phyloP scores from a whole-genome alignment of 2,888 invertebrate species.

The Drosophila infuscata region DNA sequence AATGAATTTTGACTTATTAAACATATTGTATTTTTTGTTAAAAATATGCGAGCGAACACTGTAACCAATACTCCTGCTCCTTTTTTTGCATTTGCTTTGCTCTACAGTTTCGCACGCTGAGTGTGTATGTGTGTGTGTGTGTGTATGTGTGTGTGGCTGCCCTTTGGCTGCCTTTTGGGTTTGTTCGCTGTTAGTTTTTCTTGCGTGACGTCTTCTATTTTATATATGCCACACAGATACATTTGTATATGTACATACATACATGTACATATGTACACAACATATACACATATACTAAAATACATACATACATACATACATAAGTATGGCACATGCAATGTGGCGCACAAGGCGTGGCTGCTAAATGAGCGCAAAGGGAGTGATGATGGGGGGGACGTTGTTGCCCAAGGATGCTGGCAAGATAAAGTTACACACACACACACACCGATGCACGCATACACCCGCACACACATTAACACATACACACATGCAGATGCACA shows the following conservation, averaged over 20 bases:
- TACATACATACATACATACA: not conserved
- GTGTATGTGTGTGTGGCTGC: constrained; percentile 28
- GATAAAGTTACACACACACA: constrained; percentile 33
- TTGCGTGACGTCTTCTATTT: constrained; percentile 43
- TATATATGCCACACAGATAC: constrained; percentile 49
- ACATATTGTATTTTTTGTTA: not conserved
- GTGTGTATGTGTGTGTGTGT: not conserved
- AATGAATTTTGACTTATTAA: not conserved
- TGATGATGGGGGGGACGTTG: not conserved
- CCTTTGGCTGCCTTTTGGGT: constrained; percentile 31
- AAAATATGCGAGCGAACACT: not conserved
- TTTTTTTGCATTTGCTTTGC: constrained; percentile 1
- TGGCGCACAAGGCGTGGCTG: constrained; percentile 57
- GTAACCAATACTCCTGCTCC: not conserved
- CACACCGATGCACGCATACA: not conserved
- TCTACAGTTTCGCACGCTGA: constrained; percentile 23
- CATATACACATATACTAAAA: not conserved
- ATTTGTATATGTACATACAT: not conserved
- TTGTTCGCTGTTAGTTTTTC: constrained; percentile 36
- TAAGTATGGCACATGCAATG: constrained; percentile 46
- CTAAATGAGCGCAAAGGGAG: constrained; percentile 10
- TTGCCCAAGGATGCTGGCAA: constrained; percentile 47
- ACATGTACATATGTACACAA: not conserved
- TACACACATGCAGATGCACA: constrained; percentile 11
- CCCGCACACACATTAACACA: constrained; percentile 1